Conservation (phyloP, 2,888 invertebrate genomes). For the Himalopsyche tibetana region DNA sequence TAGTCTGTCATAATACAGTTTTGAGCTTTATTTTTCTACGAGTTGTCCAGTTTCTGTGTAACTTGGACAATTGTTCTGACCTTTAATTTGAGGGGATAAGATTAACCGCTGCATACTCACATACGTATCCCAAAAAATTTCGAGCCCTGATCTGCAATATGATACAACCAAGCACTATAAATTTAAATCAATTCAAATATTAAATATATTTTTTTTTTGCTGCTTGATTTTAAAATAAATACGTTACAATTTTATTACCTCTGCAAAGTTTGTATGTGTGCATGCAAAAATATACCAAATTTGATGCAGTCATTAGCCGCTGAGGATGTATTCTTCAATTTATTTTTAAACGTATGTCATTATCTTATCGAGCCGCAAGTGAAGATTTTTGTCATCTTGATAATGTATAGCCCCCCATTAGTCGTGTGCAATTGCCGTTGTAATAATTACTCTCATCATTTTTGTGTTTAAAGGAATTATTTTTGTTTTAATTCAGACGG, state of each 20-base stretch:
- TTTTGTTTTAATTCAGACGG: constrained; percentile 14
- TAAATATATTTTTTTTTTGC: too few relatives aligned
- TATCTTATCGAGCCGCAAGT: not conserved
- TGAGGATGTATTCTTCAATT: constrained; percentile 18
- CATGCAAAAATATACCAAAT: constrained; percentile 9
- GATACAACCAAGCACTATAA: too few relatives aligned
- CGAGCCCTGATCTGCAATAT: too few relatives aligned
- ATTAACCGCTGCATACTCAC: too few relatives aligned
- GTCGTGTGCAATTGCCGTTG: not conserved
- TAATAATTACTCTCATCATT: constrained; percentile 12
- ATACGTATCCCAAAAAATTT: too few relatives aligned
- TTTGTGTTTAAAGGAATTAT: constrained; percentile 22
- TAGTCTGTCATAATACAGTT: too few relatives aligned
- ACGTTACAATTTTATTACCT: not conserved
- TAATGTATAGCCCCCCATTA: not conserved
- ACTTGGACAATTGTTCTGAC: too few relatives aligned
- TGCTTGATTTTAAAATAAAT: too few relatives aligned
- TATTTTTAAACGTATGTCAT: constrained; percentile 31
- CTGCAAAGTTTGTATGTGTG: constrained; percentile 3
- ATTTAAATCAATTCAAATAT: too few relatives aligned
- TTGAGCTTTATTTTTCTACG: too few relatives aligned
- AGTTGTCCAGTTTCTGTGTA: too few relatives aligned
- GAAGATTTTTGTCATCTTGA: not conserved
- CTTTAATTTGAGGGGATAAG: too few relatives aligned
- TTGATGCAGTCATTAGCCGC: constrained; percentile 35